These are phyloP conservation scores for Anoplolepis gracilipes DNA, from an alignment of 1,140 invertebrate genomes.

Conservation along the genomic window DNA sequence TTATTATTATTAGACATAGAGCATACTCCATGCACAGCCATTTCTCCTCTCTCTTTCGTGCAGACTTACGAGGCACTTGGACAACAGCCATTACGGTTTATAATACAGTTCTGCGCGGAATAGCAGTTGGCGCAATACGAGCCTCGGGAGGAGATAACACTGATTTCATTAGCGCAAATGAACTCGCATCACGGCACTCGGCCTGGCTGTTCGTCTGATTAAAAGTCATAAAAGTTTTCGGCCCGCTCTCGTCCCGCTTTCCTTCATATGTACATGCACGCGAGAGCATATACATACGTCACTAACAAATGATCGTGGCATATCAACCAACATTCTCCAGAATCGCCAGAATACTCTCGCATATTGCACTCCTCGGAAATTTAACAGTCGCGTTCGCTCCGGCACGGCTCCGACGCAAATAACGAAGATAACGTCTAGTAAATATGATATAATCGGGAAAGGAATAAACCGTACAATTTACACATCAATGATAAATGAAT, in stretches of 20 bases:
- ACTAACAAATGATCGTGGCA: conserved; percentile 61
- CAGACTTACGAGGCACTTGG: conserved; percentile 60
- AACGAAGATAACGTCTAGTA: not conserved
- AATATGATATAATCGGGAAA: not conserved
- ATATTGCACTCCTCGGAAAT: conserved; percentile 45
- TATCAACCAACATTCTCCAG: conserved; percentile 24
- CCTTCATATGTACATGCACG: conserved; percentile 26
- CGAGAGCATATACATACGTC: conserved; percentile 20
- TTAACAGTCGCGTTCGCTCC: conserved; percentile 47
- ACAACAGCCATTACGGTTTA: conserved; percentile 65
- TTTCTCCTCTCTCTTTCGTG: conserved; percentile 2
- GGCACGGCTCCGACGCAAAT: not conserved
- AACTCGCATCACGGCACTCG: conserved; percentile 71
- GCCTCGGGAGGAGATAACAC: conserved; percentile 72
- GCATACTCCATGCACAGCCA: not conserved
- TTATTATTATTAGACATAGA: not conserved
- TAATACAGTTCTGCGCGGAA: conserved; percentile 63
- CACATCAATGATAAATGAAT: not conserved
- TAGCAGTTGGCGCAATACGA: conserved; percentile 67
- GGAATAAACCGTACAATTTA: not conserved
- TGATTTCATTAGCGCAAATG: conserved; percentile 78
- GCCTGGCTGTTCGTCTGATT: conserved; percentile 72
- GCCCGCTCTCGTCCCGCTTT: conserved; percentile 11
- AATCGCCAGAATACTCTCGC: conserved; percentile 18
- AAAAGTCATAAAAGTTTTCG: conserved; percentile 77